Evolutionary conservation across 2,888 invertebrate genomes (phyloP).

Genomic region (Drosophila helvetica): DNA sequence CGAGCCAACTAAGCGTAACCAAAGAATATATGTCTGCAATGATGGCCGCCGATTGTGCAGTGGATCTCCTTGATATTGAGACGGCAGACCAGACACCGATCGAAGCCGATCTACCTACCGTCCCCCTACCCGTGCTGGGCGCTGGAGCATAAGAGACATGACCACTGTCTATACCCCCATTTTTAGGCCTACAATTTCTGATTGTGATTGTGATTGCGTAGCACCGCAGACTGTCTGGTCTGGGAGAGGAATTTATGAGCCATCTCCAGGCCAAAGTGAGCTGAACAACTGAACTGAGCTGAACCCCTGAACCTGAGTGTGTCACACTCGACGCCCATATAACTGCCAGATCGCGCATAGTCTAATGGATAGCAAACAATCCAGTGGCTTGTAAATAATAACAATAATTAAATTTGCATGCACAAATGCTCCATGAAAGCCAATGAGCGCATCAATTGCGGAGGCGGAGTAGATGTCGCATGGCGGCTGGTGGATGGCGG

Average conservation of each 20-base stretch:
- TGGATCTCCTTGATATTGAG: slow-evolving; percentile 39
- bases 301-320: slow-evolving; percentile 28
- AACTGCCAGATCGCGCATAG: slow-evolving; percentile 52
- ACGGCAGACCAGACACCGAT: slow-evolving; percentile 4
- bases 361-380: slow-evolving; percentile 69
- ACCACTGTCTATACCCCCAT: slow-evolving; percentile 5
- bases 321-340: slow-evolving; percentile 57
- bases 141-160: slow-evolving; percentile 28
- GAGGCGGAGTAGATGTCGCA: slow-evolving; percentile 50
- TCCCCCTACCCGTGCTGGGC: background rate
- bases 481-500: too few relatives aligned
- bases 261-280: slow-evolving; percentile 49
- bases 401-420: slow-evolving; percentile 74
- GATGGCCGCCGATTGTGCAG: slow-evolving; percentile 1
- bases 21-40: slow-evolving; percentile 21
- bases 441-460: slow-evolving; percentile 48
- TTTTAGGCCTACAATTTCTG: background rate
- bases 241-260: slow-evolving; percentile 55
- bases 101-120: background rate
- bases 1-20: slow-evolving; percentile 65
- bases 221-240: background rate
- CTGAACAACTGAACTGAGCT: slow-evolving; percentile 18
- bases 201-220: slow-evolving; percentile 35
- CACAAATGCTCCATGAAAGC: slow-evolving; percentile 60
- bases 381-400: slow-evolving; percentile 64